phyloP scores from a whole-genome alignment of 2,888 invertebrate genomes.

The Eilema caniola region DNA sequence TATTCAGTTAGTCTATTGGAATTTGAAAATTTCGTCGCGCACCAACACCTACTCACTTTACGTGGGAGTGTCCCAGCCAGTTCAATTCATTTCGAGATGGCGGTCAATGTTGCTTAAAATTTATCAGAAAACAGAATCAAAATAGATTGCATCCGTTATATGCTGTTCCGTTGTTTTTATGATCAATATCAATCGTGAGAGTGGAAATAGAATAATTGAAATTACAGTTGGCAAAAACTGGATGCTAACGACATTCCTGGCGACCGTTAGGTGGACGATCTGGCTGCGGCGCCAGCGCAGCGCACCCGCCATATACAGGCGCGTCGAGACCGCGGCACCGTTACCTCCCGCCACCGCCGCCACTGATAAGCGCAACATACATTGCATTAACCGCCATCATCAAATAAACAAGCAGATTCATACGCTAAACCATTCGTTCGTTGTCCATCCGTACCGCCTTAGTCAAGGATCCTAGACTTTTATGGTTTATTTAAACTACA shows the following conservation, averaged over 20 bases:
- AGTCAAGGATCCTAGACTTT: slow-evolving; percentile 15
- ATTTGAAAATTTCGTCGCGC: slow-evolving; percentile 59
- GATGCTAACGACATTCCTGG: slow-evolving; percentile 79
- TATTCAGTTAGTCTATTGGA: slow-evolving; percentile 63
- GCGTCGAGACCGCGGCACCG: slow-evolving; percentile 50
- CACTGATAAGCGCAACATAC: slow-evolving; percentile 60
- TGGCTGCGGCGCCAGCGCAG: slow-evolving; percentile 59
- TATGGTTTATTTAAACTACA: slow-evolving; percentile 10
- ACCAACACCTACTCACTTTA: slow-evolving; percentile 48
- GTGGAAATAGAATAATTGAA: slow-evolving; percentile 70
- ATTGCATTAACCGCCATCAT: slow-evolving; percentile 55
- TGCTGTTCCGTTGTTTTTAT: slow-evolving; percentile 64
- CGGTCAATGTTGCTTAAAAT: slow-evolving; percentile 42
- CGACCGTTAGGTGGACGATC: slow-evolving; percentile 79
- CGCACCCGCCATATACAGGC: slow-evolving; percentile 55
- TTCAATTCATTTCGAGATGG: slow-evolving; percentile 43
- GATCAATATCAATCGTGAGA: slow-evolving; percentile 63
- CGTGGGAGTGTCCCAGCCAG: slow-evolving; percentile 62
- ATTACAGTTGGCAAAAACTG: slow-evolving; percentile 73
- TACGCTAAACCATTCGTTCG: slow-evolving; percentile 25
- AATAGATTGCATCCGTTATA: slow-evolving; percentile 53
- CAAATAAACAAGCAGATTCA: slow-evolving; percentile 55
- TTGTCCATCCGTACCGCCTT: slow-evolving; percentile 11
- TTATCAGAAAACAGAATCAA: slow-evolving; percentile 40
- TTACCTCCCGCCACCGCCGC: slow-evolving; percentile 38